Base-by-base conservation (phyloP, 2,797 vertebrate species). In the Gymnoscopelus braueri region DNA sequence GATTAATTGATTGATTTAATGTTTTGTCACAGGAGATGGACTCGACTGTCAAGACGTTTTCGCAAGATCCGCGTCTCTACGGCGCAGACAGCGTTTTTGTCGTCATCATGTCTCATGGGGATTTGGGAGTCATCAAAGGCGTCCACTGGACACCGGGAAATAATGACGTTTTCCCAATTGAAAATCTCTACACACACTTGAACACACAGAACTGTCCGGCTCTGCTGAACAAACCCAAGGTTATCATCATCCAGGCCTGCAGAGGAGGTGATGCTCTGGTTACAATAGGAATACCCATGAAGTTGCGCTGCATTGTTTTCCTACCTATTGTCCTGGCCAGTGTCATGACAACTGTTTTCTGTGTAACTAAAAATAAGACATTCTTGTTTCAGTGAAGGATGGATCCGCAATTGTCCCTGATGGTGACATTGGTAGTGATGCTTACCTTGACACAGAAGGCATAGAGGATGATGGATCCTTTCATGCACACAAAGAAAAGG, bases 31-130 rank as follows among this genome's bases (percentile, higher is more conserved):
- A 97, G 96, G 79, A 12, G 0, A 96, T 96, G 65, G 29, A 69
- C 1, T 0, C 11, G 0, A 85, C 82, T 4, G 4, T 97, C 12
- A 73, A n/a, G 19, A 0, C 26, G 0, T 97, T 97, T 75, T 92
- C 94, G 1, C 24, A 35, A 63, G 77, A 50, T 4, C 3, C 72
- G 0, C 93, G 95, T 5, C 95, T 96, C 63, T 1, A 0, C 29
- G 3, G 52, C 0, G 94, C 96, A 0, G 96, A 97, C 81, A 96
- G 95, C 35, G 94, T 95, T 55, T 88, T 97, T 12, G 77, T 97
- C 58, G 94, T 97, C 3, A 87, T 97, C 74, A 97, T 97, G 96
- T 97, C 96, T 57, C 96, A 97, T 0, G 95, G 96, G 15, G 74
- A 83, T 67, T 86, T 63, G 32, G 91, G 90, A 11, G 75, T 52